Base-by-base conservation (phyloP, 2,797 vertebrate genomes). In the Sebastes variabilis region DNA sequence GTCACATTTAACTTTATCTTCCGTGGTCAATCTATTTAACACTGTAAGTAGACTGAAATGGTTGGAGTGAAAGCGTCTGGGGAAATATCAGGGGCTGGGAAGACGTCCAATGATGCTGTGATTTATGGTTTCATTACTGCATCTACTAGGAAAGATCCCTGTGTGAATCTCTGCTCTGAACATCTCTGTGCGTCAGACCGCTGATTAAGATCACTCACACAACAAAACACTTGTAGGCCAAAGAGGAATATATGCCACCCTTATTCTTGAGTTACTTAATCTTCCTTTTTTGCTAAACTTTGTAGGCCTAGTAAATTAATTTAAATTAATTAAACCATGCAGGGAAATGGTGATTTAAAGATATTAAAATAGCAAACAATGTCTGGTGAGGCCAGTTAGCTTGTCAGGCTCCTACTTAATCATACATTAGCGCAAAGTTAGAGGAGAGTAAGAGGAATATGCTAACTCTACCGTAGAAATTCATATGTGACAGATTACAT, bases 101-200 rank as follows among this genome's bases (percentile, higher is more conserved):
- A 89, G 87, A 87, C 32, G 59, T 91, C 90, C 93, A 92, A 90
- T 92, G 85, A 93, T 88, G 87, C 81, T 72, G 80, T 94, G 93
- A 94, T 94, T 94, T 94, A 95, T 94, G 86, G 87, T 92, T 93
- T 93, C 91, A 93, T 94, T 94, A 92, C 85, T 36, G 78, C 72
- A 80, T 88, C 85, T 77, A 83, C 59, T 10, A 79, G 86, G 72
- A 88, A 74, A 74, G 80, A 91, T 86, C 81, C 87, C 75, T 34
- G 75, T 75, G 86, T 92, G 89, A 88, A 86, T 79, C 87, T 90
- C 52, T 70, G 71, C 81, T 74, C 75, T 80, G 72, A 88, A 87
- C 82, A 82, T 86, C 72, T 77, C 79, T 65, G 80, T 61, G 78
- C 42, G 22, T 81, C 87, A 83, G 29, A 74, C 69, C 8, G 2